Conservation (phyloP, 53 echinoderm and acorn worm species). For the Henricia sp. region DNA sequence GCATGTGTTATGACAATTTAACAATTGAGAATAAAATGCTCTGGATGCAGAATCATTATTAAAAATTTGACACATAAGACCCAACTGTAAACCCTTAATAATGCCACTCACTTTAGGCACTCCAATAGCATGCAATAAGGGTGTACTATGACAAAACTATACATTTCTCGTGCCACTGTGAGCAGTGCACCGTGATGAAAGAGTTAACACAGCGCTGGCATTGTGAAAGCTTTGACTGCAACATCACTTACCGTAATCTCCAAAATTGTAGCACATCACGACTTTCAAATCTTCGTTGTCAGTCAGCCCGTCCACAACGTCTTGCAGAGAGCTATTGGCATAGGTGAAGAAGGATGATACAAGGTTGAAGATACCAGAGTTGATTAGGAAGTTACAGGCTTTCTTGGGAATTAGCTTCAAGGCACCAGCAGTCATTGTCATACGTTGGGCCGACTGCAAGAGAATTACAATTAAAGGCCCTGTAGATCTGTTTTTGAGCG, state of each 20-base stretch:
- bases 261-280: constrained; percentile 88
- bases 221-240: too few species aligned
- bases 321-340: constrained; percentile 71
- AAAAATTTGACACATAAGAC: too few species aligned
- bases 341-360: constrained; percentile 74
- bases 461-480: background rate
- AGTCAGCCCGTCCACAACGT: constrained; percentile 74
- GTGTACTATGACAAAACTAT: too few species aligned
- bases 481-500: too few species aligned
- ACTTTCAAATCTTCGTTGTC: constrained; percentile 85
- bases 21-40: too few species aligned
- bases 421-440: constrained; percentile 40
- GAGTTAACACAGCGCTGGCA: too few species aligned
- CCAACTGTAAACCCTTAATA: too few species aligned
- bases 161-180: constrained; percentile 70
- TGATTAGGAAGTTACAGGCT: constrained; percentile 71
- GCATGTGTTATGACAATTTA: too few species aligned
- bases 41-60: too few species aligned
- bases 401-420: constrained; percentile 79
- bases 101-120: too few species aligned
- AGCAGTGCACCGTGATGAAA: too few species aligned
- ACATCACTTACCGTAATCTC: constrained; percentile 86
- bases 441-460: background rate
- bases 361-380: constrained; percentile 76
- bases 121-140: too few species aligned